Evolutionary conservation across 2,113 vertebrate species (phyloP).

Genomic region (Takifugu flavidus): DNA sequence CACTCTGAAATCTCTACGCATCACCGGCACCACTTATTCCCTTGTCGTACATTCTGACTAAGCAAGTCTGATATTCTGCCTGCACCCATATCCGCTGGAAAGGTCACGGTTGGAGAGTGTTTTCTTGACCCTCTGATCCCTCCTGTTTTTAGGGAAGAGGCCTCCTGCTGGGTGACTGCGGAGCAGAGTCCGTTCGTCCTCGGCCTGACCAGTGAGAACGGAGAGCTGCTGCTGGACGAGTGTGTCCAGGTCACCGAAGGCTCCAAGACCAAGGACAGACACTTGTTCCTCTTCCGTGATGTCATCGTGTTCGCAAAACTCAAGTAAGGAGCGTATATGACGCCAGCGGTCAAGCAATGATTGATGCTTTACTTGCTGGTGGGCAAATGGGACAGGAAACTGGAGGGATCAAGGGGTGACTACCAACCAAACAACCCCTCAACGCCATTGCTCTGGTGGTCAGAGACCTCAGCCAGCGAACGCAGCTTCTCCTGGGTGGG

Average conservation of each 20-base stretch:
- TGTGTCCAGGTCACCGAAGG: conserved; percentile 64
- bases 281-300: conserved; percentile 73
- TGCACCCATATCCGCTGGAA: too few relatives aligned
- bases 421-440: too few relatives aligned
- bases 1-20: not conserved
- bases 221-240: conserved; percentile 68
- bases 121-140: not conserved
- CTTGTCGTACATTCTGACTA: too few relatives aligned
- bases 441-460: too few relatives aligned
- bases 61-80: too few relatives aligned
- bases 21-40: not conserved
- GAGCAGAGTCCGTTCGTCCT: conserved; percentile 75
- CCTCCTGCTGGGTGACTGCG: conserved; percentile 44
- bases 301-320: conserved; percentile 70
- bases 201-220: conserved; percentile 62
- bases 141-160: conserved; percentile 63
- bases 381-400: too few relatives aligned
- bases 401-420: too few relatives aligned
- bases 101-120: too few relatives aligned
- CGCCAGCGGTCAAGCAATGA: not conserved
- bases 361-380: not conserved
- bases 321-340: conserved; percentile 56
- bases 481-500: too few relatives aligned
- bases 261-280: conserved; percentile 63
- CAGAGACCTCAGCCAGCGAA: too few relatives aligned